Percentiles rank a stretch among this genome's conserved stretches.
Evolutionary conservation across 1,140 invertebrate species (phyloP).

Genomic region (Drosophila cardini): DNA sequence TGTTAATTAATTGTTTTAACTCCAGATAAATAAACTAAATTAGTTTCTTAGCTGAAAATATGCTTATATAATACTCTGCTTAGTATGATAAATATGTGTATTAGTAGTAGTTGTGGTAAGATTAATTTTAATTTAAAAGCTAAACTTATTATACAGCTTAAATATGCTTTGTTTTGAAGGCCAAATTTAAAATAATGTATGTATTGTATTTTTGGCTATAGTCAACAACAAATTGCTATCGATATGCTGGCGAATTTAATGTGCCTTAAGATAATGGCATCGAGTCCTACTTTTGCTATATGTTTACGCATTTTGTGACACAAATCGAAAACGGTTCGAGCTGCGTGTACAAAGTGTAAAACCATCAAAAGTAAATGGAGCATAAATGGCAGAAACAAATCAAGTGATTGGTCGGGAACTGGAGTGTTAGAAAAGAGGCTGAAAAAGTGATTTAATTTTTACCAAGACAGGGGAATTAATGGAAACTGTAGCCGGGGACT

Average conservation of each 20-base stretch:
- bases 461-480: conserved; percentile 26
- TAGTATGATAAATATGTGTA: too few relatives aligned
- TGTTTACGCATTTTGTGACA: conserved; percentile 10
- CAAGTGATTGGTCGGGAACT: background rate
- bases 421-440: conserved; percentile 9
- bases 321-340: background rate
- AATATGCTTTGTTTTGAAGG: too few relatives aligned
- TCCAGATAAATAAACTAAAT: too few relatives aligned
- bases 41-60: too few relatives aligned
- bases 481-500: conserved; percentile 14
- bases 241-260: background rate
- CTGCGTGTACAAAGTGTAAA: conserved; percentile 24
- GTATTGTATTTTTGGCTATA: too few relatives aligned
- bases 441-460: conserved; percentile 64
- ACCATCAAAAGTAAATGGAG: conserved; percentile 79
- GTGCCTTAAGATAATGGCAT: background rate
- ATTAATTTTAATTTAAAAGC: too few relatives aligned
- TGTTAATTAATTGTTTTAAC: too few relatives aligned
- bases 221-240: too few relatives aligned
- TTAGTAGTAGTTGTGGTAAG: too few relatives aligned
- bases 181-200: background rate
- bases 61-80: too few relatives aligned
- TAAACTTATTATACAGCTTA: too few relatives aligned
- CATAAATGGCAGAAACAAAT: conserved; percentile 74
- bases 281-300: background rate